phyloP scores from a whole-genome alignment of 2,113 vertebrate genomes.

The Anseranas semipalmata region DNA sequence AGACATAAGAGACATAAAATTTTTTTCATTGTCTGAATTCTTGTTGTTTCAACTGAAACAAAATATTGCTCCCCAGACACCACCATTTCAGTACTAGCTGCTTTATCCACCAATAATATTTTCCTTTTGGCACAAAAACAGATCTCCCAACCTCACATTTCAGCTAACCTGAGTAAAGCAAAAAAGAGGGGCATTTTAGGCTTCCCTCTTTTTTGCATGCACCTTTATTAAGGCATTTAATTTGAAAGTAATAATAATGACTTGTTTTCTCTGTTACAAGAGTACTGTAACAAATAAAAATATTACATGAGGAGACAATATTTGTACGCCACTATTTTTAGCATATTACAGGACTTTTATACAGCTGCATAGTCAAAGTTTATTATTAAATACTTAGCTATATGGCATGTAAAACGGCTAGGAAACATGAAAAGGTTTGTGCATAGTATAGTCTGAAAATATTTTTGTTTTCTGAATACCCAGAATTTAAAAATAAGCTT shows the following conservation, averaged over 20 bases:
- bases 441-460: neutral
- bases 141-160: neutral
- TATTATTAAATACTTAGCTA: neutral
- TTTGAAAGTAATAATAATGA: neutral
- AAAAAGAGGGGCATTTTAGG: neutral
- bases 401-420: neutral
- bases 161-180: neutral
- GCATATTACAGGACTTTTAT: neutral
- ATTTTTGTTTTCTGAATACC: neutral
- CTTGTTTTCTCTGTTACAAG: neutral
- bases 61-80: neutral
- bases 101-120: neutral
- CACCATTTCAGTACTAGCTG: neutral
- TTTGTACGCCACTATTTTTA: neutral
- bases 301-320: neutral
- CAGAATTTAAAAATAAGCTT: neutral
- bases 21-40: neutral
- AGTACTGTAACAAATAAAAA: neutral
- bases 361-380: neutral
- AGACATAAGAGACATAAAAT: rapidly evolving
- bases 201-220: neutral
- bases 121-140: neutral
- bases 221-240: neutral
- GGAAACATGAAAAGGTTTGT: neutral
- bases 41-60: neutral